Conservation (phyloP, 2,113 vertebrate genomes). For the Pomatostomus ruficeps region DNA sequence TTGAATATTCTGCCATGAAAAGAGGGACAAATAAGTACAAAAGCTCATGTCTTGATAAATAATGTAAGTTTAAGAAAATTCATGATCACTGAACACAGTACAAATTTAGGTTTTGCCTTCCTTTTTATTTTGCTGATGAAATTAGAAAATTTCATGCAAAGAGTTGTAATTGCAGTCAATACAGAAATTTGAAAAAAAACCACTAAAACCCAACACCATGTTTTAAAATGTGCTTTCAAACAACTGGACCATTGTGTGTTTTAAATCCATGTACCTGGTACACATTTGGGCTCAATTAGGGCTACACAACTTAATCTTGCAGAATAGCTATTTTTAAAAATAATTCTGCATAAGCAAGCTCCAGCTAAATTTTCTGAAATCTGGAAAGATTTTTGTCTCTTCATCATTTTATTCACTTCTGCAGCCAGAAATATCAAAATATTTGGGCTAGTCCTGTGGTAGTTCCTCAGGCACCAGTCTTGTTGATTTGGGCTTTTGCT, state of each 20-base stretch:
- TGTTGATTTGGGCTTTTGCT: not conserved
- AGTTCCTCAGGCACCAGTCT: not conserved
- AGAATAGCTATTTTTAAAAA: not conserved
- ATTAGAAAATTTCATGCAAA: not conserved
- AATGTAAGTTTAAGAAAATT: not conserved
- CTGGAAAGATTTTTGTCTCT: not conserved
- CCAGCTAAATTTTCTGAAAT: not conserved
- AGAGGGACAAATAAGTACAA: not conserved
- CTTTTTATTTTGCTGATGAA: not conserved
- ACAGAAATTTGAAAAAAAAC: not conserved
- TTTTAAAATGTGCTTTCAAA: not conserved
- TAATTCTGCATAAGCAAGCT: not conserved
- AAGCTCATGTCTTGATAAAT: not conserved
- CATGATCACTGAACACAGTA: not conserved
- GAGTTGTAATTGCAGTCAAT: not conserved
- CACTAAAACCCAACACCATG: accelerated
- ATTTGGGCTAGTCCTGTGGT: not conserved
- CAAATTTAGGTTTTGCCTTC: not conserved
- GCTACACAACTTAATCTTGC: not conserved
- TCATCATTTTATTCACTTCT: not conserved
- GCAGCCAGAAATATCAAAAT: not conserved
- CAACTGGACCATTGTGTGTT: not conserved
- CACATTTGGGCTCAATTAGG: not conserved
- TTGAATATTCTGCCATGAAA: not conserved
- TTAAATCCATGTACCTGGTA: not conserved